Evolutionary conservation across 1,140 invertebrate genomes (phyloP), one percentile per base, ranked within the genome.

Genomic region (Brachionus plicatilis): DNA sequence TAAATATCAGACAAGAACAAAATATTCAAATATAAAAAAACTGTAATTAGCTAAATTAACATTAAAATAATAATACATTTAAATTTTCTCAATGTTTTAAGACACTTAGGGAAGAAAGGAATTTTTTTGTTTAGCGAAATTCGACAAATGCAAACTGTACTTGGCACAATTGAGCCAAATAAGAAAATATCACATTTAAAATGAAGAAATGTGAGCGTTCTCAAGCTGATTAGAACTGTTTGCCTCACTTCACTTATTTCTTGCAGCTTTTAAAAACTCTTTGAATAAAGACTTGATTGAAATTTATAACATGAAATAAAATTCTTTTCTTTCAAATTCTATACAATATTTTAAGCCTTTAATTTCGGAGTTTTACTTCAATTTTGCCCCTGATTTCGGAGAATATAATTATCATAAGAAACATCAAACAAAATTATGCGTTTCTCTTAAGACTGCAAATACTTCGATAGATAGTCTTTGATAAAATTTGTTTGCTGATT

Each of bases 381-480:
- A 17, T 68, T 68, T 68, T 41, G 66, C 66, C 27, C 33, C 66
- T 68, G 66, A 68, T 68, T 72, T 72, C 9, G n/a, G 41, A 72
- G 29, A 72, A 72, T 41, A 72, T 72, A 29, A 72, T 72, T 72
- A 72, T 72, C 29, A 72, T 41, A 72, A 72, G 6, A 60, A 72
- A 41, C 37, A 72, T 72, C 68, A 41, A 72, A 72, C 37, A 72
- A 72, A 72, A 72, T 72, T 72, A 72, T 72, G 68, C 29, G 29
- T 72, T 43, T 43, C 66, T 68, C 66, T 68, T 68, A 33, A 72
- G 68, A 72, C 41, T 72, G 41, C 17, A 72, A 43, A 43, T 41
- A 72, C 17, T 68, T 68, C 29, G 11, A 72, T 43, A 43, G 68
- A 72, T 72, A 72, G 68, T 72, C 68, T 72, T 43, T 68, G 29